These are phyloP conservation scores for Elegia similella DNA, from an alignment of 2,888 invertebrate genomes.

Conservation along the genomic window DNA sequence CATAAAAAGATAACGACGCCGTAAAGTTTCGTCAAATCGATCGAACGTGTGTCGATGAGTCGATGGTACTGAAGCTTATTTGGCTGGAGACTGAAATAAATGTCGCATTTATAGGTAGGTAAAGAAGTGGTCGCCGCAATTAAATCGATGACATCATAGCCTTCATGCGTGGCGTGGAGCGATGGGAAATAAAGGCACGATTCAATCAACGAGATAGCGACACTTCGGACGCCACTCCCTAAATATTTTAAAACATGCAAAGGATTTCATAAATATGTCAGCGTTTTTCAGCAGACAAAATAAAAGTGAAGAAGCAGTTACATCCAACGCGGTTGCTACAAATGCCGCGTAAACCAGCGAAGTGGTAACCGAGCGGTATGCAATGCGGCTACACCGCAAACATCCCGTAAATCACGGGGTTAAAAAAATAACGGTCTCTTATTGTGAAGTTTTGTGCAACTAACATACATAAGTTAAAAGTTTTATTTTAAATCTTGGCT, in stretches of 20 bases:
- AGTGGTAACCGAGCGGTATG: neutral
- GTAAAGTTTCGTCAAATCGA: constrained; percentile 56
- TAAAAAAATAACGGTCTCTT: neutral
- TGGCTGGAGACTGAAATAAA: constrained; percentile 50
- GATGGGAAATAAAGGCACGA: constrained; percentile 71
- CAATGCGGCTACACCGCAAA: neutral
- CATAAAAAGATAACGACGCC: constrained; percentile 54
- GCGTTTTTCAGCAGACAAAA: too few relatives aligned
- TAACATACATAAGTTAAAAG: too few relatives aligned
- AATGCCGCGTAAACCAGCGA: neutral
- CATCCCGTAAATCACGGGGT: neutral
- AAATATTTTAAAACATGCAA: constrained; percentile 11
- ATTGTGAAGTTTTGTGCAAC: neutral
- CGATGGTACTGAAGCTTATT: constrained; percentile 37
- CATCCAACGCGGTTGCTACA: neutral
- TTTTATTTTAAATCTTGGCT: neutral
- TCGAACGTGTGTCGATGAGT: constrained; percentile 33
- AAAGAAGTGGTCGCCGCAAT: constrained; percentile 68
- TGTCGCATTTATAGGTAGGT: constrained; percentile 60
- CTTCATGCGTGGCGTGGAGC: constrained; percentile 52
- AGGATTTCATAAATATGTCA: too few relatives aligned
- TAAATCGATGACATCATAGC: constrained; percentile 76
- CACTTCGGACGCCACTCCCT: constrained; percentile 29
- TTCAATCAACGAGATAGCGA: constrained; percentile 58
- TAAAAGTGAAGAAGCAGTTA: neutral